These are phyloP conservation scores for Coenobita brevimanus DNA, from an alignment of 1,140 invertebrate species.

Conservation along the genomic window DNA sequence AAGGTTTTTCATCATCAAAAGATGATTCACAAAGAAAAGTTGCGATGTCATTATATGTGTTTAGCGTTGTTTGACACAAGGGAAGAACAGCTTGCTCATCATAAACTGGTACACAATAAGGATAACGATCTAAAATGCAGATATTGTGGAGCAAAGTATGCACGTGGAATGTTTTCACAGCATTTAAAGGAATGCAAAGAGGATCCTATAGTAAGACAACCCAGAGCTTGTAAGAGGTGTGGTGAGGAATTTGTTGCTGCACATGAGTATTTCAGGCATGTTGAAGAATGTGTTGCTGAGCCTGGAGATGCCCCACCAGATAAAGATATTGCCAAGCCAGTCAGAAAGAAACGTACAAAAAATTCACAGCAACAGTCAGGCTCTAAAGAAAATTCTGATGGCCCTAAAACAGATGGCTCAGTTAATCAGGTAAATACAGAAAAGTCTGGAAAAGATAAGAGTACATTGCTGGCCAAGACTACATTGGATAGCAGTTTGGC, in stretches of 20 bases:
- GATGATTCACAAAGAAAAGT: slow-evolving; percentile 31
- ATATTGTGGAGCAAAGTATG: slow-evolving; percentile 22
- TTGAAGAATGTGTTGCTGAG: slow-evolving; percentile 8
- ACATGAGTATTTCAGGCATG: slow-evolving; percentile 1
- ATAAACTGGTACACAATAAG: slow-evolving; percentile 41
- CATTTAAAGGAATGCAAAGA: slow-evolving; percentile 32
- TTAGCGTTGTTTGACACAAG: slow-evolving; percentile 47
- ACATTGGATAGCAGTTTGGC: no score
- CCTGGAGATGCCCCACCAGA: background rate
- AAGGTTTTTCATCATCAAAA: slow-evolving; percentile 46
- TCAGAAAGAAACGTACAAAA: background rate
- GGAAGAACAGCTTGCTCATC: slow-evolving; percentile 35
- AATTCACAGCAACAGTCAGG: background rate
- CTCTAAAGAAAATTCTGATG: background rate
- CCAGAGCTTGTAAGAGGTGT: background rate
- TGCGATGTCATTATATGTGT: slow-evolving; percentile 38
- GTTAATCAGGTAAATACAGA: no score
- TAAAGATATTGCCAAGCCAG: background rate
- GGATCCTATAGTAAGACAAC: background rate
- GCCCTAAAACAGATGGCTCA: no score
- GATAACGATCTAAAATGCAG: slow-evolving; percentile 37
- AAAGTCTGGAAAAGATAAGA: background rate
- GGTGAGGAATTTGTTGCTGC: background rate
- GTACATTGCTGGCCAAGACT: no score
- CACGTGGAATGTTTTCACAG: slow-evolving; percentile 10